Evolutionary conservation across 2,888 invertebrate genomes (phyloP).

Genomic region (Zhuqinia jingwanae): DNA sequence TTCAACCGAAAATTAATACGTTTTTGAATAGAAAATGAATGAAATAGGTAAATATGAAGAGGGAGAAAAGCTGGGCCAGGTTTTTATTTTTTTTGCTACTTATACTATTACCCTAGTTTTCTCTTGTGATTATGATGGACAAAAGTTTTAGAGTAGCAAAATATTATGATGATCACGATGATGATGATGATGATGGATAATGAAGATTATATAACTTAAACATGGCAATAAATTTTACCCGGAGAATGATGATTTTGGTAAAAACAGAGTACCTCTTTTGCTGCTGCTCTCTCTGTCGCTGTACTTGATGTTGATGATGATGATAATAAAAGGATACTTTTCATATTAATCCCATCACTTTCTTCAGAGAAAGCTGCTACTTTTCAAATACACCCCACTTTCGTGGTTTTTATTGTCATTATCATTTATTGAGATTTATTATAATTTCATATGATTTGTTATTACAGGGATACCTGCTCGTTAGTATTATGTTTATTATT

Average conservation of each 20-base stretch:
- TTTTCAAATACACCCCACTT: background rate
- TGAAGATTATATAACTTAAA: constrained; percentile 11
- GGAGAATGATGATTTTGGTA: constrained; percentile 11
- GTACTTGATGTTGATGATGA: no score
- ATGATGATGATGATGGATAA: constrained; percentile 30
- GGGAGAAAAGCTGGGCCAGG: background rate
- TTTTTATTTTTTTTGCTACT: background rate
- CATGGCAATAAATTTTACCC: constrained; percentile 9
- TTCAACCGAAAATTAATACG: no score
- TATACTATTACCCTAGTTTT: background rate
- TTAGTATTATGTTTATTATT: no score
- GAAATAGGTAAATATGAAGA: background rate
- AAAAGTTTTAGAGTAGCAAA: constrained; percentile 1
- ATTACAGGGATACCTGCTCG: no score
- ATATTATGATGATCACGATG: no score
- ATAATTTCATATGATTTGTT: constrained; percentile 21
- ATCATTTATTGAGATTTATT: constrained; percentile 41
- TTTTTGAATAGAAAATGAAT: background rate
- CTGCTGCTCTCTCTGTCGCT: background rate
- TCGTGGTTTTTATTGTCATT: constrained; percentile 8
- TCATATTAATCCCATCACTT: no score
- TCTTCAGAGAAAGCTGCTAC: background rate
- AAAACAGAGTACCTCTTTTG: background rate
- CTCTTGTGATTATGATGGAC: background rate
- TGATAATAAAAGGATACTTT: no score